Base-by-base conservation (phyloP, 2,888 invertebrate species). In the Hypomecis atomaria region DNA sequence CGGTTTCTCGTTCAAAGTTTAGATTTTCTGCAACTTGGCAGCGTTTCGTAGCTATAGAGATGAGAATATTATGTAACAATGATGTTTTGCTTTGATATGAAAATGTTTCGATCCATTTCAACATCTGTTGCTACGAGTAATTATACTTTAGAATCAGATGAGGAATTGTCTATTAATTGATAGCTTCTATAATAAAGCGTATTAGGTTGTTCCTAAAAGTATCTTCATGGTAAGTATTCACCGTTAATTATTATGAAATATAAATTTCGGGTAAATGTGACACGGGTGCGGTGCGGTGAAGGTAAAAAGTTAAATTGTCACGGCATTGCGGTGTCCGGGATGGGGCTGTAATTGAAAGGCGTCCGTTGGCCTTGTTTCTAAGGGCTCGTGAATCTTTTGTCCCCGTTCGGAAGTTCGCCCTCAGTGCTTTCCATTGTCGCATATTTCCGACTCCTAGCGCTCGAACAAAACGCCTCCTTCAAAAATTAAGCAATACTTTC, bases 311-410 rank as follows among this genome's bases (percentile, higher is more conserved):
- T 63, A 65, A 72, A 71, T 76, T 71, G 68, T 66, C 60, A 52
- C 53, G 62, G 65, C 62, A 62, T 69, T 70, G 67, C 67, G 69
- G 64, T 70, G 59, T 66, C 59, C 59, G 66, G 66, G 64, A 69
- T 66, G 70, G 62, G 60, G 68, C 65, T 74, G 62, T 72, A 71
- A 77, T 77, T 77, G 72, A 74, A 77, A 78, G 72, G 69, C 71
- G 65, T 69, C 71, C 63, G 67, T 71, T 71, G 71, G 63, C 75
- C 71, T 72, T 77, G 74, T 71, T 76, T 65, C 64, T 71, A 66
- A 76, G 74, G 69, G 72, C 72, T 73, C 71, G 74, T 72, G 71
- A 78, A 74, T 77, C 79, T 79, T 79, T 82, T 81, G 79, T 81
- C 72, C 74, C 70, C 65, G 57, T 71, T 74, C 74, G 73, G 70